Evolutionary conservation across 2,888 invertebrate species (phyloP).

Genomic region (Anthoptus insignis): DNA sequence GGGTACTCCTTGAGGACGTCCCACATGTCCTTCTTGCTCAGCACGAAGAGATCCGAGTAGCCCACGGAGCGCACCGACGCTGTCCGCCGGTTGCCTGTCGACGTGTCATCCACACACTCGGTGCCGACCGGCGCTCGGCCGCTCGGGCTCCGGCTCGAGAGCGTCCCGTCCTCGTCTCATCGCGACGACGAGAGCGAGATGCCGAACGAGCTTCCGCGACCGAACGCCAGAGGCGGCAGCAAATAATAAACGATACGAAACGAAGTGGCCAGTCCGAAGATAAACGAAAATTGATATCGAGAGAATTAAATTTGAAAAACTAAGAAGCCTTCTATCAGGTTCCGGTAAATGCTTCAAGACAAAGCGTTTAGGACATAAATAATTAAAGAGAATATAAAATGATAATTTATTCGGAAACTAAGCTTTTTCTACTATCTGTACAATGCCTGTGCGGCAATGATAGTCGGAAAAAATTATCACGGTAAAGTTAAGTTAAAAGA

Average conservation of each 20-base stretch:
- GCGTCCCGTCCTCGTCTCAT: slow-evolving; percentile 57
- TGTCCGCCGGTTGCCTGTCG: slow-evolving; percentile 98
- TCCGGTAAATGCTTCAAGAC: slow-evolving; percentile 71
- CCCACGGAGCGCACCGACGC: slow-evolving; percentile 99
- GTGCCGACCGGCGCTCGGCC: slow-evolving; percentile 81
- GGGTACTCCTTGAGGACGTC: slow-evolving; percentile 99
- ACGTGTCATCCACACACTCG: slow-evolving; percentile 87
- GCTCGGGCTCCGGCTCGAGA: slow-evolving; percentile 58
- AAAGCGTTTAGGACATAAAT: slow-evolving; percentile 72
- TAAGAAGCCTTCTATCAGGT: slow-evolving; percentile 76
- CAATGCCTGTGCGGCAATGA: slow-evolving; percentile 63
- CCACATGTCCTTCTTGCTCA: slow-evolving; percentile 99
- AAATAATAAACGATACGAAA: slow-evolving; percentile 38
- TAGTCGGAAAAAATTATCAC: slow-evolving; percentile 59
- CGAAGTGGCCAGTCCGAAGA: slow-evolving; percentile 57
- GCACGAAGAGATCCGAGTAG: slow-evolving; percentile 99
- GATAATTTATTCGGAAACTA: slow-evolving; percentile 66
- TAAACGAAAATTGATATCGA: slow-evolving; percentile 60
- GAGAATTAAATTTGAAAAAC: slow-evolving; percentile 60
- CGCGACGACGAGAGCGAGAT: slow-evolving; percentile 55
- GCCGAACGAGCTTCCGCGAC: slow-evolving; percentile 56
- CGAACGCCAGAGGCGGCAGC: slow-evolving; percentile 63
- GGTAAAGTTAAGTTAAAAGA: slow-evolving; percentile 59
- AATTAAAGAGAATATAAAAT: slow-evolving; percentile 55
- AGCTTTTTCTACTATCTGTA: slow-evolving; percentile 73